These are phyloP conservation scores for Diglossa brunneiventris DNA, from an alignment of 2,113 vertebrate genomes.

Conservation along the genomic window DNA sequence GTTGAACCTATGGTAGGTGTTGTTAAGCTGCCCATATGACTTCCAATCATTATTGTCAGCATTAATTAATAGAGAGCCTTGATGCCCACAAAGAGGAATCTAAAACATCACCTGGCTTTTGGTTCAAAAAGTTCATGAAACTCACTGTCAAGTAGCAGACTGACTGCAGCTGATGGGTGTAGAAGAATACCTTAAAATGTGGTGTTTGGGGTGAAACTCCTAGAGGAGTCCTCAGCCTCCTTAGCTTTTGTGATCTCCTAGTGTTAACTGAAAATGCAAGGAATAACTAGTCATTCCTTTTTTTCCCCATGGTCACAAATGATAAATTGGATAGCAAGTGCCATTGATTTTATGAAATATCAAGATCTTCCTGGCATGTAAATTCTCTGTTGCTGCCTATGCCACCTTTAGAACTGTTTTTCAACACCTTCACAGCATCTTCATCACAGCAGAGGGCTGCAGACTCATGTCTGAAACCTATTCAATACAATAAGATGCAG, in stretches of 20 bases:
- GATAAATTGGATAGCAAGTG: not conserved
- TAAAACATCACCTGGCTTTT: not conserved
- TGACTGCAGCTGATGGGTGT: not conserved
- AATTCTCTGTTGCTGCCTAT: not conserved
- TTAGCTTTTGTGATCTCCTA: not conserved
- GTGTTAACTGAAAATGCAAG: not conserved
- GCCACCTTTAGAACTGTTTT: not conserved
- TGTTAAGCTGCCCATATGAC: not conserved
- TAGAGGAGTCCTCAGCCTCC: not conserved
- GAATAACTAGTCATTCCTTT: not conserved
- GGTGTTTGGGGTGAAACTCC: not conserved
- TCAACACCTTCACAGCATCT: not conserved
- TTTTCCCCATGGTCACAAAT: not conserved
- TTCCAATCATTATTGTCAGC: not conserved
- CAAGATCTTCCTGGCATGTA: not conserved
- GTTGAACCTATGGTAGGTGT: not conserved
- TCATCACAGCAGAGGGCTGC: not conserved
- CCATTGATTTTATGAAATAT: not conserved
- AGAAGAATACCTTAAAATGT: not conserved
- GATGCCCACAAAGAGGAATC: not conserved
- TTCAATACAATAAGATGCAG: not conserved
- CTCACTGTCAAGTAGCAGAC: not conserved
- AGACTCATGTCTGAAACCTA: not conserved
- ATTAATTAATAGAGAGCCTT: not conserved
- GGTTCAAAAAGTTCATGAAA: not conserved